A percentile compares a stretch with the other conserved stretches of the same genome.
These are phyloP conservation scores for Standfussiana lucernea DNA, from an alignment of 2,888 invertebrate species.

Conservation along the genomic window DNA sequence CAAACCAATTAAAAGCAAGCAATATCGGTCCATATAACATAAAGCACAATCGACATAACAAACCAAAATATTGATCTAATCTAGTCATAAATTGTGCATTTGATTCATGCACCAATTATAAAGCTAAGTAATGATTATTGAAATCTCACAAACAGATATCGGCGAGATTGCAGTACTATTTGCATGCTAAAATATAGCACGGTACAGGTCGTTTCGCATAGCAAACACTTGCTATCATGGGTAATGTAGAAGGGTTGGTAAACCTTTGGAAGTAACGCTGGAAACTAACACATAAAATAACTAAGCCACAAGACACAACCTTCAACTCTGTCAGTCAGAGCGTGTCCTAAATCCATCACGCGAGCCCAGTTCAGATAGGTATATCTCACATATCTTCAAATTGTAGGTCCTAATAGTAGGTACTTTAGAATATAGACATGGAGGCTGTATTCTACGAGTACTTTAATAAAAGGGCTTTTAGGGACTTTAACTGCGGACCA, in stretches of 20 bases:
- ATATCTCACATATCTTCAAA: not conserved
- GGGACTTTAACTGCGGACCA: too few relatives aligned
- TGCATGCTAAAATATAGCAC: slow-evolving; percentile 55
- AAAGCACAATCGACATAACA: slow-evolving; percentile 15
- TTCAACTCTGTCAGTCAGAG: not conserved
- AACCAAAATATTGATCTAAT: slow-evolving; percentile 10
- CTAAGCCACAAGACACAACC: not conserved
- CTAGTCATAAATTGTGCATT: slow-evolving; percentile 33
- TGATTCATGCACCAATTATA: slow-evolving; percentile 50
- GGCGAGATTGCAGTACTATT: slow-evolving; percentile 45
- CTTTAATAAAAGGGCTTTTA: too few relatives aligned
- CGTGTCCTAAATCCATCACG: not conserved
- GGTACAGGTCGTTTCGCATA: slow-evolving; percentile 38
- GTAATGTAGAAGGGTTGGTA: slow-evolving; percentile 20
- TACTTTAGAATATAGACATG: too few relatives aligned
- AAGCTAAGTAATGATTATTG: slow-evolving; percentile 50
- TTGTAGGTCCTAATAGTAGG: not conserved
- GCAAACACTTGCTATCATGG: slow-evolving; percentile 42
- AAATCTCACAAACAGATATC: slow-evolving; percentile 37
- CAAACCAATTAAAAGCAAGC: slow-evolving; percentile 9
- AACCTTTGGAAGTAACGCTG: slow-evolving; percentile 32
- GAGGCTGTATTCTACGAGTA: too few relatives aligned
- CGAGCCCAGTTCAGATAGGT: not conserved
- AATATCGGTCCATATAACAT: not conserved
- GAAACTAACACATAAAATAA: not conserved